Percentiles rank a stretch among this genome's conserved stretches.
phyloP scores from a whole-genome alignment of 2,888 invertebrate species.

The Agelastica alni region DNA sequence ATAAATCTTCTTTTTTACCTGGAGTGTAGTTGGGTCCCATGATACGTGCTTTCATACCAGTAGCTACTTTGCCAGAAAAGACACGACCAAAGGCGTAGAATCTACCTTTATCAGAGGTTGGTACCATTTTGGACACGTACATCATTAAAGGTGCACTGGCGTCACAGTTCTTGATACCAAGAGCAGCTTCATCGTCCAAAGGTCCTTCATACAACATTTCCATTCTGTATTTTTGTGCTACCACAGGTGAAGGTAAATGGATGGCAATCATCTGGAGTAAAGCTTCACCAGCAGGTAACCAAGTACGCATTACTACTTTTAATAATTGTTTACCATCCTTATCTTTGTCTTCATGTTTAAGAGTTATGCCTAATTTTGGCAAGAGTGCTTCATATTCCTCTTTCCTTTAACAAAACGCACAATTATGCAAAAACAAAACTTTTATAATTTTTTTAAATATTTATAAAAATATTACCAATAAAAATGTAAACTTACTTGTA shows the following conservation, averaged over 20 bases:
- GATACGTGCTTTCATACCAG: slow-evolving; percentile 93
- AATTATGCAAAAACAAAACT: background rate
- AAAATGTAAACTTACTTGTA: slow-evolving; percentile 48
- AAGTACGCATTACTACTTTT: slow-evolving; percentile 98
- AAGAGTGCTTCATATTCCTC: slow-evolving; percentile 88
- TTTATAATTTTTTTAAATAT: background rate
- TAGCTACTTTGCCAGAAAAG: slow-evolving; percentile 90
- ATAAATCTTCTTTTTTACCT: slow-evolving; percentile 98
- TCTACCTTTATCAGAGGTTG: slow-evolving; percentile 98
- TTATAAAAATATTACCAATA: slow-evolving; percentile 1
- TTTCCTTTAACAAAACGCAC: slow-evolving; percentile 64
- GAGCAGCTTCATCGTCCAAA: slow-evolving; percentile 84
- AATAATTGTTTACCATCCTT: slow-evolving; percentile 95
- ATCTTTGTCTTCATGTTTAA: slow-evolving; percentile 95
- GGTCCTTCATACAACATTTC: slow-evolving; percentile 99
- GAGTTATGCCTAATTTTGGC: slow-evolving; percentile 86
- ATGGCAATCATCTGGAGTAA: slow-evolving; percentile 99
- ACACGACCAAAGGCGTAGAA: slow-evolving; percentile 99
- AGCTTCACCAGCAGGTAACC: slow-evolving; percentile 99
- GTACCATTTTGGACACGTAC: slow-evolving; percentile 99
- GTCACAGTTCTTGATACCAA: slow-evolving; percentile 76
- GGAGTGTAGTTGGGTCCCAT: slow-evolving; percentile 99
- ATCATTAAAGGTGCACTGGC: slow-evolving; percentile 98
- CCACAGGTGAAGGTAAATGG: slow-evolving; percentile 98
- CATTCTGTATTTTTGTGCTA: slow-evolving; percentile 98